Evolutionary conservation across 2,888 invertebrate genomes (phyloP), one percentile per base, ranked within the genome.

Genomic region (Cephonodes hylas): DNA sequence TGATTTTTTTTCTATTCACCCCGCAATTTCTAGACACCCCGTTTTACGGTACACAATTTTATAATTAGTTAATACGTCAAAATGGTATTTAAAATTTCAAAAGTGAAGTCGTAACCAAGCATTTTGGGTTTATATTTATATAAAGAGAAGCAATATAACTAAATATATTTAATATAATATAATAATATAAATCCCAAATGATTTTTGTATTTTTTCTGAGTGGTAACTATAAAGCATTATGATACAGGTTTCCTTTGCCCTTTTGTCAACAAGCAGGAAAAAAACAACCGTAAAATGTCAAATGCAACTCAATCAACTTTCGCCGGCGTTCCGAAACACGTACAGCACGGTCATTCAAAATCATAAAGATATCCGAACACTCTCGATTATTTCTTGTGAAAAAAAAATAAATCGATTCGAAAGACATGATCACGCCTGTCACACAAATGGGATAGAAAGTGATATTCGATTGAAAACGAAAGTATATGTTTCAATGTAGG

Each of bases 401-500:
- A 73, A 73, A 70, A 73, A 70, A 75, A 63, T 65, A 68, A 72
- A 69, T 71, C 63, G 63, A 64, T 66, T 64, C 27, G 62, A 42
- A 61, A 66, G 57, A 63, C 68, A 66, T 66, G 62, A 60, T 60
- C 27, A 58, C 61, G 58, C 64, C 66, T 67, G 66, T 69, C 72
- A 66, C 68, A 67, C 63, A 53, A 53, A 53, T 31, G 53, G 53
- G 18, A 27, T 53, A 70, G 75, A 72, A 75, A 74, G 74, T 72
- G 74, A 72, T 74, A 66, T 58, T 59, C 60, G 64, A 72, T 71
- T 68, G 74, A 75, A 70, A 74, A 64, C 59, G 75, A 75, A 74
- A 75, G 75, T 75, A 45, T 15, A 25, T 48, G 22, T 18, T 53
- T 42, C 42, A 42, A 20, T 53, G 42, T 27, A 60, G 53, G 13